Evolutionary conservation across 1,140 invertebrate genomes (phyloP), one percentile per base, ranked within the genome.

Genomic region (Goniozus legneri): DNA sequence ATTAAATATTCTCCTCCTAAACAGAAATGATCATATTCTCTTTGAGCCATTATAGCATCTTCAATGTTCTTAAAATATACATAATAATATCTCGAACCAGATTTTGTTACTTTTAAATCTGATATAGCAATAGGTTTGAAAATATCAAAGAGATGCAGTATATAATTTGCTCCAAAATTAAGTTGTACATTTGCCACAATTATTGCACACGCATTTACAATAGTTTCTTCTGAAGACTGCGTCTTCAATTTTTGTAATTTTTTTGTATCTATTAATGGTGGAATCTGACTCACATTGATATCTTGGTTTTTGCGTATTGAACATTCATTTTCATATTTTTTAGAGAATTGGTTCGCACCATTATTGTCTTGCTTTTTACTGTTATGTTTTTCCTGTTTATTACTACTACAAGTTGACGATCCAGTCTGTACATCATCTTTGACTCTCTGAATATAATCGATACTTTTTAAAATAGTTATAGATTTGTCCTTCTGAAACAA

Each of bases 111-210:
- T 0, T 12, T 36, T 20, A 49, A 50, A 8, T 69, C 61, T 3
- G 48, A 1, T 0, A 62, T 64, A 1, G 59, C 51, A 49, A 75
- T 59, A 4, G 71, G 68, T 12, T 64, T 45, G 40, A 55, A 61
- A n/a, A 62, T 54, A 10, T 66, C 47, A 4, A 75, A 49, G 2
- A 73, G 43, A 51, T 71, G 58, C 4, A 70, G 40, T 35, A 74
- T 62, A 14, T 60, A 67, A 18, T 56, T 40, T 10, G 42, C 14
- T 1, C 54, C 49, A 33, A 48, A 62, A 10, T 54, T 44, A 1
- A 37, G 12, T 24, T 46, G 58, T 24, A 73, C 50, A 43, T 73
- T 72, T 3, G 62, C 69, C 14, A 74, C 51, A 12, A 74, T 59
- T 13, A 73, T 24, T 52, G 69, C 64, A 21, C 58, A 36, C 0